A percentile compares a stretch with the other conserved stretches of the same genome.
Evolutionary conservation across 2,888 invertebrate species (phyloP).

Genomic region (Ophraella communa): DNA sequence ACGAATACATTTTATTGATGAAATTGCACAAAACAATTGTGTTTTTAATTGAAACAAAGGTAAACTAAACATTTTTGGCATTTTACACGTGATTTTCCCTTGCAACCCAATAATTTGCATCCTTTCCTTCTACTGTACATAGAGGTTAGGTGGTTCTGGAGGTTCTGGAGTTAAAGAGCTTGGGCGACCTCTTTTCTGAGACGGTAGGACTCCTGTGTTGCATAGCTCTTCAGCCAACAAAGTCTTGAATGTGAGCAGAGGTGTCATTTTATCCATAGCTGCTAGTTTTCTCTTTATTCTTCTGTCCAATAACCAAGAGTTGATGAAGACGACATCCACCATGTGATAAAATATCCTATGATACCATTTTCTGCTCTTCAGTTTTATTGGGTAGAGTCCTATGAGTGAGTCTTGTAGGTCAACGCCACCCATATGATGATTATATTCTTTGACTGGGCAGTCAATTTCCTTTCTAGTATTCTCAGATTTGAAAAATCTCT

Average conservation of each 20-base stretch:
- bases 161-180: slow-evolving; percentile 8
- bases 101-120: no score
- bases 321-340: no score
- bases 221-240: background rate
- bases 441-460: slow-evolving; percentile 15
- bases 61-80: no score
- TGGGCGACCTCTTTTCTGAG: slow-evolving; percentile 5
- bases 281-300: background rate
- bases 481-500: slow-evolving; percentile 16
- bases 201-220: slow-evolving; percentile 4
- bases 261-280: background rate
- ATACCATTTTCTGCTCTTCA: slow-evolving; percentile 22
- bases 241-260: slow-evolving; percentile 3
- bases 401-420: slow-evolving; percentile 18
- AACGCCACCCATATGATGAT: slow-evolving; percentile 20
- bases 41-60: no score
- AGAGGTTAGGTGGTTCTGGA: slow-evolving; percentile 7
- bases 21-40: no score
- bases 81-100: no score
- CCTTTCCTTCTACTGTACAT: no score
- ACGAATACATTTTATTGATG: no score
- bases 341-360: slow-evolving; percentile 24
- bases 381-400: slow-evolving; percentile 21
- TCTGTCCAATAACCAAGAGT: no score
- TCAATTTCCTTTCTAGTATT: slow-evolving; percentile 10